phyloP scores from a whole-genome alignment of 2,888 invertebrate genomes.

The Diarsia dahlii region DNA sequence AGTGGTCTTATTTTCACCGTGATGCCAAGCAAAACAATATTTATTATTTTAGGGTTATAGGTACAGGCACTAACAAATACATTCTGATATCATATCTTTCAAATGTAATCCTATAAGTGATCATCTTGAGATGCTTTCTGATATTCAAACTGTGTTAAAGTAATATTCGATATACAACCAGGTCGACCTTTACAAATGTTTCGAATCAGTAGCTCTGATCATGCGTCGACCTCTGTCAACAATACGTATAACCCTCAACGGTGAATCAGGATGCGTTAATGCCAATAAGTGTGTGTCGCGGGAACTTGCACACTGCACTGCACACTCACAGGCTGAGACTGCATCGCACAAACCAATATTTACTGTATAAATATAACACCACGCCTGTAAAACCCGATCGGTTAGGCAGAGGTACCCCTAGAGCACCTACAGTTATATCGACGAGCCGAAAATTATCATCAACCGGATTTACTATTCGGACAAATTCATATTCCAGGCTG shows the following conservation, averaged over 20 bases:
- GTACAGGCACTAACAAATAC: background rate
- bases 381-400: too few relatives aligned
- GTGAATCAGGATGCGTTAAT: conserved; percentile 31
- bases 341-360: background rate
- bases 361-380: background rate
- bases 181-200: conserved; percentile 27
- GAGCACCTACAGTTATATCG: too few relatives aligned
- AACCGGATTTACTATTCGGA: background rate
- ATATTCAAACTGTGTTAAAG: background rate
- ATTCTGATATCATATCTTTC: conserved; percentile 6
- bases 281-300: conserved; percentile 7
- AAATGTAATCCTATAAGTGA: background rate
- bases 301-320: too few relatives aligned
- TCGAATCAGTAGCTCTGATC: conserved; percentile 36
- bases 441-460: too few relatives aligned
- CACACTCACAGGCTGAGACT: background rate
- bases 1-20: background rate
- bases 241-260: conserved; percentile 34
- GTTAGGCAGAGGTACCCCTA: too few relatives aligned
- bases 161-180: conserved; percentile 5
- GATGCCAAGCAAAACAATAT: background rate
- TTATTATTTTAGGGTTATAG: background rate
- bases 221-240: conserved; percentile 13
- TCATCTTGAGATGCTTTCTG: background rate
- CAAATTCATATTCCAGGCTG: background rate